Conservation (phyloP, 2,888 invertebrate genomes). For the Coelinius sp. region DNA sequence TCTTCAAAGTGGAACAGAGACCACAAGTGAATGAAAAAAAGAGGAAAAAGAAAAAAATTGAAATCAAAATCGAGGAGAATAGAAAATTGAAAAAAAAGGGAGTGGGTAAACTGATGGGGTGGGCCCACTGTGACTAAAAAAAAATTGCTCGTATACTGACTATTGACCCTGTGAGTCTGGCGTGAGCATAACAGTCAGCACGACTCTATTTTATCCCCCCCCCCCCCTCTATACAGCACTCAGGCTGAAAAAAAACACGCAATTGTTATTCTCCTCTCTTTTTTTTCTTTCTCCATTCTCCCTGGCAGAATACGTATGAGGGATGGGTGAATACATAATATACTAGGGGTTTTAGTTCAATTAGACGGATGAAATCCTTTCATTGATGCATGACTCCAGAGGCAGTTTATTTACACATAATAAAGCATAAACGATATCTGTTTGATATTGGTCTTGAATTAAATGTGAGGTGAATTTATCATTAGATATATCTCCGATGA, state of each 20-base stretch:
- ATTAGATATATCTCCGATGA: no score
- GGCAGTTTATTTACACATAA: not conserved
- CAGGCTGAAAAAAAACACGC: not conserved
- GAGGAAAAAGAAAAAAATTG: not conserved
- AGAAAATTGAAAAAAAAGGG: constrained; percentile 20
- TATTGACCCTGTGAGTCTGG: constrained; percentile 19
- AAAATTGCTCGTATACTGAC: not conserved
- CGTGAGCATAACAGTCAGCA: constrained; percentile 20
- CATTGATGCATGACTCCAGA: not conserved
- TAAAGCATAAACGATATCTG: not conserved
- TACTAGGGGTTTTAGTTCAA: constrained; percentile 15
- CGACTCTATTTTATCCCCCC: not conserved
- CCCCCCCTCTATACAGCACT: not conserved
- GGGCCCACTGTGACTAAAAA: constrained; percentile 5
- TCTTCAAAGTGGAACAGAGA: constrained; percentile 25
- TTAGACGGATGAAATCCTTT: not conserved
- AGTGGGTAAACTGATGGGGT: constrained; percentile 21
- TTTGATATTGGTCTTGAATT: constrained; percentile 21
- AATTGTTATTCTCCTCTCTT: not conserved
- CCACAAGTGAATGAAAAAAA: not conserved
- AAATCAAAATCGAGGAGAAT: not conserved
- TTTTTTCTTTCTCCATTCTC: not conserved
- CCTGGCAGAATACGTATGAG: not conserved
- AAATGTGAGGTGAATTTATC: no score
- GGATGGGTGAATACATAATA: not conserved